phyloP scores from a whole-genome alignment of 2,113 vertebrate genomes.

The Colius striatus region DNA sequence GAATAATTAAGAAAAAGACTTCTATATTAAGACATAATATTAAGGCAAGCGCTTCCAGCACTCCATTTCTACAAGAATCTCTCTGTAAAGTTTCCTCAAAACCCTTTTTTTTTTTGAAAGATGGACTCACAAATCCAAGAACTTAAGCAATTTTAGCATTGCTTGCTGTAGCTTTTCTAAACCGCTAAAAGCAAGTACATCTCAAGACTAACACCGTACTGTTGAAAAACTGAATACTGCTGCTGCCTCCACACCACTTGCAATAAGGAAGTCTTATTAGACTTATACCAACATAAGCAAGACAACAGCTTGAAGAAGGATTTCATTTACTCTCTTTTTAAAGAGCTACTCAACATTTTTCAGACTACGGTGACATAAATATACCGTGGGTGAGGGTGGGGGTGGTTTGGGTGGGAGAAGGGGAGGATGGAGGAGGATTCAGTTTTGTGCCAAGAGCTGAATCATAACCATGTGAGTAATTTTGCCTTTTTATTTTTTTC shows the following conservation, averaged over 20 bases:
- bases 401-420: slow-evolving; percentile 74
- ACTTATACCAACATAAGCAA: slow-evolving; percentile 7
- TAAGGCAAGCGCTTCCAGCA: not conserved
- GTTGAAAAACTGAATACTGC: slow-evolving; percentile 20
- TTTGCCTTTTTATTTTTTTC: slow-evolving; percentile 58
- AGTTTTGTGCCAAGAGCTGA: slow-evolving; percentile 78
- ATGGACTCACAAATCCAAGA: not conserved
- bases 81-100: not conserved
- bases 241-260: not conserved
- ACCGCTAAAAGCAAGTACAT: not conserved
- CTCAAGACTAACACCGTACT: not conserved
- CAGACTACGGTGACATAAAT: slow-evolving; percentile 67
- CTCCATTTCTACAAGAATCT: not conserved
- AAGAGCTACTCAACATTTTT: slow-evolving; percentile 73
- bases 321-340: slow-evolving; percentile 70
- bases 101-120: not conserved
- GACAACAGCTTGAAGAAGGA: slow-evolving; percentile 48
- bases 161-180: not conserved
- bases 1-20: not conserved
- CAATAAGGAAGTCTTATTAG: slow-evolving; percentile 16
- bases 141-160: not conserved
- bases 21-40: not conserved
- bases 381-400: slow-evolving; percentile 71
- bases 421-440: slow-evolving; percentile 67
- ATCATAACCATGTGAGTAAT: slow-evolving; percentile 84